These are phyloP conservation scores for Hipparchia sbordonii DNA, from an alignment of 2,888 invertebrate genomes.

Conservation along the genomic window DNA sequence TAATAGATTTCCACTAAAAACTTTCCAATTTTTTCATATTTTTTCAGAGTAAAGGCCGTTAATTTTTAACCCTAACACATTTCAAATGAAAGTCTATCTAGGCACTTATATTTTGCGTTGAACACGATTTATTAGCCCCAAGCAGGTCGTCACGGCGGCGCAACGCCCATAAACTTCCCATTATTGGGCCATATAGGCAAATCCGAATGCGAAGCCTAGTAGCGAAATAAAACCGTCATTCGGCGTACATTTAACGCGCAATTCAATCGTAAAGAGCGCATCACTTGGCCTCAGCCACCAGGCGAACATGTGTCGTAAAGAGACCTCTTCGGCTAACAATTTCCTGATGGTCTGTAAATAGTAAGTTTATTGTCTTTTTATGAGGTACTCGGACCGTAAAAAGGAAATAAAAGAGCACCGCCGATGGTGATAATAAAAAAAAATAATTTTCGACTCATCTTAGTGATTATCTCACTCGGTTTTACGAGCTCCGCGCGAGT, in stretches of 20 bases:
- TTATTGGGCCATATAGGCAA: conserved; percentile 27
- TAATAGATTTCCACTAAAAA: neutral
- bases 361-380: conserved; percentile 84
- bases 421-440: conserved; percentile 84
- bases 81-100: neutral
- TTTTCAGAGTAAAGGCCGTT: too few relatives aligned
- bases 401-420: conserved; percentile 84
- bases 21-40: too few relatives aligned
- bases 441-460: conserved; percentile 83
- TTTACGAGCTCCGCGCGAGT: conserved; percentile 61
- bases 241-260: conserved; percentile 71
- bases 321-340: conserved; percentile 83
- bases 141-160: conserved; percentile 6
- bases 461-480: conserved; percentile 78
- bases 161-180: conserved; percentile 16
- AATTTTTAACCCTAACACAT: neutral
- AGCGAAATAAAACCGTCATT: conserved; percentile 70
- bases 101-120: neutral
- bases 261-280: conserved; percentile 80
- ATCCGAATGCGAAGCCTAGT: conserved; percentile 44
- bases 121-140: conserved; percentile 5
- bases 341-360: conserved; percentile 84
- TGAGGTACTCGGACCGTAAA: conserved; percentile 84
- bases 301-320: conserved; percentile 81
- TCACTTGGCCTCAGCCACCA: conserved; percentile 67